These are phyloP conservation scores for Netelia inedita DNA, from an alignment of 2,888 invertebrate genomes.

Conservation along the genomic window DNA sequence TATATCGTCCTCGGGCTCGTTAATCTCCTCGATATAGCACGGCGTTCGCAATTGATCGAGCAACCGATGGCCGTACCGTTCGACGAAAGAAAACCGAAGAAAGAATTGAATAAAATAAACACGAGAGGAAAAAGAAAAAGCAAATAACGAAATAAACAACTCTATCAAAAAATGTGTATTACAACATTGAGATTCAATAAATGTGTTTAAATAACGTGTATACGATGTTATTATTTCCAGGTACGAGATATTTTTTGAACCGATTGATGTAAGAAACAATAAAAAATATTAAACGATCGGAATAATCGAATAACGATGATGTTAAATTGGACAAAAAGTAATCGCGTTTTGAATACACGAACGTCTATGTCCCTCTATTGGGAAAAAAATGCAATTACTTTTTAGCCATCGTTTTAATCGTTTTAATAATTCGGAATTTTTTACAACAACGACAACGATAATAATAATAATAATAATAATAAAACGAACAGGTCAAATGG, in stretches of 20 bases:
- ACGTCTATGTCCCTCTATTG: too few relatives aligned
- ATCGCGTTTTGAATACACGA: too few relatives aligned
- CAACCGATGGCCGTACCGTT: not conserved
- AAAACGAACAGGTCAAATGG: not conserved
- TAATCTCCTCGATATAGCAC: not conserved
- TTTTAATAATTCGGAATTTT: not conserved
- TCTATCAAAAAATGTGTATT: constrained; percentile 61
- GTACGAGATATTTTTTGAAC: not conserved
- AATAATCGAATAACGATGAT: too few relatives aligned
- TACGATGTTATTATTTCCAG: not conserved
- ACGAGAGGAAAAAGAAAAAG: not conserved
- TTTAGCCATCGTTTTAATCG: not conserved
- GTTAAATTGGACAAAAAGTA: too few relatives aligned
- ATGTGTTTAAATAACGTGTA: constrained; percentile 77
- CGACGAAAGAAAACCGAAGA: not conserved
- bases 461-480: not conserved
- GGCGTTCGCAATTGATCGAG: not conserved
- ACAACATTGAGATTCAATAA: constrained; percentile 73
- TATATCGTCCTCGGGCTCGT: not conserved
- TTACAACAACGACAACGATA: not conserved
- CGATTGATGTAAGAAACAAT: not conserved
- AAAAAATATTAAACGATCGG: not conserved
- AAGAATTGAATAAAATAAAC: constrained; percentile 14
- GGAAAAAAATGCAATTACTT: too few relatives aligned
- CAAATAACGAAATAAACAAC: constrained; percentile 8